Percentiles rank a stretch among this genome's conserved stretches.
phyloP scores from a whole-genome alignment of 2,888 invertebrate genomes.

The Drosophila pullipes region DNA sequence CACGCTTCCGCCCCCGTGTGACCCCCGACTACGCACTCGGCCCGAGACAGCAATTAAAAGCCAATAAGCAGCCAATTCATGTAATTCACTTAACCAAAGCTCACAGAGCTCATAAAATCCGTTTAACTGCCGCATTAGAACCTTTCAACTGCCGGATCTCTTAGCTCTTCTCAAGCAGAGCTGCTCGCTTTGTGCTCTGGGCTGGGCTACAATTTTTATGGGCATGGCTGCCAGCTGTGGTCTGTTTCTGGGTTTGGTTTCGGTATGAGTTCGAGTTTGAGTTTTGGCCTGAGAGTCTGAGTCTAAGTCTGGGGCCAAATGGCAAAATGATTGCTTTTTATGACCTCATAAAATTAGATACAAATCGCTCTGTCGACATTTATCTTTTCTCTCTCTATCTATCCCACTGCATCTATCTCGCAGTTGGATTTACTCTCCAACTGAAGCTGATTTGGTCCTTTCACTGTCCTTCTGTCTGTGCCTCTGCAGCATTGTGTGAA shows the following conservation, averaged over 20 bases:
- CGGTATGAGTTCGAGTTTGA: constrained; percentile 9
- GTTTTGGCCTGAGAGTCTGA: constrained; percentile 7
- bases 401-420: neutral
- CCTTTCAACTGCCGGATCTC: constrained; percentile 53
- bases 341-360: constrained; percentile 84
- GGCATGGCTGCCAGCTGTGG: constrained; percentile 73
- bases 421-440: constrained; percentile 12
- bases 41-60: constrained; percentile 69
- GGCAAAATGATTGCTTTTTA: constrained; percentile 84
- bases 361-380: constrained; percentile 83
- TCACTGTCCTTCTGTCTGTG: constrained; percentile 17
- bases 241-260: constrained; percentile 34
- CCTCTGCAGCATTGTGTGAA: constrained; percentile 7
- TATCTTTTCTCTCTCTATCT: constrained; percentile 57
- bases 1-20: constrained; percentile 44
- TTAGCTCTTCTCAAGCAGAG: constrained; percentile 11
- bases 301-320: constrained; percentile 70
- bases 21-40: constrained; percentile 36
- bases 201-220: constrained; percentile 57
- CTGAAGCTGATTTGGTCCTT: constrained; percentile 41
- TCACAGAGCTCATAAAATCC: constrained; percentile 66
- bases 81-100: constrained; percentile 71
- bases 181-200: constrained; percentile 8
- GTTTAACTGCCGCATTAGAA: constrained; percentile 72
- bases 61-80: constrained; percentile 76